Evolutionary conservation across 2,113 vertebrate genomes (phyloP), one percentile per base, ranked within the genome.

Genomic region (Periophthalmus modestus): DNA sequence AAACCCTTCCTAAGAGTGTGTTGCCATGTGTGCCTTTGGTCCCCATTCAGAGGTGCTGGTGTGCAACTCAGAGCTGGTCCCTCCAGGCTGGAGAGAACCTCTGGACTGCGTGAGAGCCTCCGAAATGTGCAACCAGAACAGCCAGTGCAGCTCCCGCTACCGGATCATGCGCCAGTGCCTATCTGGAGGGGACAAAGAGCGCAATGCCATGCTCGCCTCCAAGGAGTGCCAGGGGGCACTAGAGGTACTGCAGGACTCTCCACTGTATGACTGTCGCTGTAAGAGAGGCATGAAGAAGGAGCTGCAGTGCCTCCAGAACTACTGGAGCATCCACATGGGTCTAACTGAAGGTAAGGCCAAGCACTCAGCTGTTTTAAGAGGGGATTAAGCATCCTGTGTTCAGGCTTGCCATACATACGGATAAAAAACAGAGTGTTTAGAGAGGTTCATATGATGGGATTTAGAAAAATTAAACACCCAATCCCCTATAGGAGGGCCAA

Each of bases 251-350:
- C 96, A 97, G 91, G 96, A 95, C 83, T 97, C 96, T 4, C 91
- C 96, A 0, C 93, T 98, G 4, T 95, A 97, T 0, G 91, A 95
- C 90, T 99, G 97, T 78, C 97, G 94, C 81, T 99, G 97, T 91
- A 97, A 95, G 89, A 90, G 96, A 2, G 95, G 95, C 82, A 99
- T 99, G 97, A 98, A 94, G 91, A 98, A 94, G 79, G 97, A 98
- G 91, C 94, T 97, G 57, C 95, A 95, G 93, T 98, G 97, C 84
- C 92, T 98, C 71, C 96, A 97, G 94, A 96, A 95, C 90, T 98
- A 98, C 92, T 98, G 97, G 97, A 97, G 96, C 84, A 97, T 98
- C 66, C 96, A 97, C 89, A 93, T 96, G 81, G 96, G 97, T 75
- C 92, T 96, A 79, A 93, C 94, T 0, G 96, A 96, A 82, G 96